Conservation (phyloP, 2,888 invertebrate genomes). For the Pseudolycoriella hygida region DNA sequence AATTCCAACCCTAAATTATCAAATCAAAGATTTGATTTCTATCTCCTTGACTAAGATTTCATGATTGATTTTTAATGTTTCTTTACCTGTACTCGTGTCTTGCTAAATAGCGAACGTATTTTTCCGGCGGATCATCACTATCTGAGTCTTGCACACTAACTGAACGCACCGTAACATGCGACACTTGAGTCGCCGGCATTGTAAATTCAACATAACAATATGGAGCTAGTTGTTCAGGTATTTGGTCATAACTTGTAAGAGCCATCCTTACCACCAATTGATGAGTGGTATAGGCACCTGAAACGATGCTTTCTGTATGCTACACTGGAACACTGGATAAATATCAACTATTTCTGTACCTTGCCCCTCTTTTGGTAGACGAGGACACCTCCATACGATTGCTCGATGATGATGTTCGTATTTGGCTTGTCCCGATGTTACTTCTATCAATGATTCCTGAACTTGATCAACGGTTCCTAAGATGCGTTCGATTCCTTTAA, state of each 20-base stretch:
- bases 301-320: slow-evolving; percentile 11
- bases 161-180: slow-evolving; percentile 90
- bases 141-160: slow-evolving; percentile 77
- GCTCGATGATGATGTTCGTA: slow-evolving; percentile 96
- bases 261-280: slow-evolving; percentile 88
- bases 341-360: slow-evolving; percentile 35
- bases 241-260: slow-evolving; percentile 91
- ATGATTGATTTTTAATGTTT: background rate
- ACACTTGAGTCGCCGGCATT: slow-evolving; percentile 92
- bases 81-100: slow-evolving; percentile 82
- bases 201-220: slow-evolving; percentile 90
- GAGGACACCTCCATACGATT: slow-evolving; percentile 95
- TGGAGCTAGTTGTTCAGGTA: slow-evolving; percentile 82
- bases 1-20: slow-evolving; percentile 55
- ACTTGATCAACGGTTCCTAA: slow-evolving; percentile 79
- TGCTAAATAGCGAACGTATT: slow-evolving; percentile 91
- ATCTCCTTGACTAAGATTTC: background rate
- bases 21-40: too few relatives aligned
- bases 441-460: slow-evolving; percentile 85
- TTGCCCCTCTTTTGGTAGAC: slow-evolving; percentile 96
- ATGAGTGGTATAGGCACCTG: slow-evolving; percentile 96
- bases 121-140: slow-evolving; percentile 84
- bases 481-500: slow-evolving; percentile 82
- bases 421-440: slow-evolving; percentile 92
- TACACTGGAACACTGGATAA: too few relatives aligned